Evolutionary conservation across 37 sponge, comb jelly and placozoan genomes (phyloP).

Genomic region (Agelas oroides): DNA sequence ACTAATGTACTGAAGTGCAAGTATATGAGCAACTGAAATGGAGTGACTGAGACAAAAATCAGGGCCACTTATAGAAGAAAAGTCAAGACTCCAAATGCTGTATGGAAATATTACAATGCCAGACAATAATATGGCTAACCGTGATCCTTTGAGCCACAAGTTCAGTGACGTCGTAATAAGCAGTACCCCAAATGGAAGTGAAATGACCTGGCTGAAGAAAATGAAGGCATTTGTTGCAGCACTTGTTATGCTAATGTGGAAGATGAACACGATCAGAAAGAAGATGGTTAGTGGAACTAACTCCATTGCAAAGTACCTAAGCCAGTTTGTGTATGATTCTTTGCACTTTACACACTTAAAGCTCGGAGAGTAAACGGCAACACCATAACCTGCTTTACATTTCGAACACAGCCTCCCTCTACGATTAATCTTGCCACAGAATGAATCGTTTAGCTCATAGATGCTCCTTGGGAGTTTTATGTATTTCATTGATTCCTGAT

Average conservation of each 20-base stretch:
- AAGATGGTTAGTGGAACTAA: background rate
- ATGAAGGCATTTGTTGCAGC: background rate
- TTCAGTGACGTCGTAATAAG: background rate
- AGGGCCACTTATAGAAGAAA: background rate
- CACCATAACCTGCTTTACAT: background rate
- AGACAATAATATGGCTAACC: too few species aligned
- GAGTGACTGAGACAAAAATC: background rate
- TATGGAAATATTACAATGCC: background rate
- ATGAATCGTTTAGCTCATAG: background rate
- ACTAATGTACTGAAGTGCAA: conserved; percentile 7
- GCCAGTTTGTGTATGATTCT: background rate
- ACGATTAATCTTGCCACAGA: background rate
- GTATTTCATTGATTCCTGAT: background rate
- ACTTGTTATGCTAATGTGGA: background rate
- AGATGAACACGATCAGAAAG: background rate
- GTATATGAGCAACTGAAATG: background rate
- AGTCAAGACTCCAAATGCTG: conserved; percentile 29
- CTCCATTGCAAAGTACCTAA: background rate
- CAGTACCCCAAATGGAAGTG: background rate
- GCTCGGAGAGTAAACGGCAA: background rate
- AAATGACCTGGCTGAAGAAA: conserved; percentile 6
- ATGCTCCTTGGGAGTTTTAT: background rate
- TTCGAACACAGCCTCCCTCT: background rate
- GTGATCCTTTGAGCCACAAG: too few species aligned
- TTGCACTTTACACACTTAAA: background rate